Conservation (phyloP, 2,797 vertebrate species). For the Acestrorhynchus altus region DNA sequence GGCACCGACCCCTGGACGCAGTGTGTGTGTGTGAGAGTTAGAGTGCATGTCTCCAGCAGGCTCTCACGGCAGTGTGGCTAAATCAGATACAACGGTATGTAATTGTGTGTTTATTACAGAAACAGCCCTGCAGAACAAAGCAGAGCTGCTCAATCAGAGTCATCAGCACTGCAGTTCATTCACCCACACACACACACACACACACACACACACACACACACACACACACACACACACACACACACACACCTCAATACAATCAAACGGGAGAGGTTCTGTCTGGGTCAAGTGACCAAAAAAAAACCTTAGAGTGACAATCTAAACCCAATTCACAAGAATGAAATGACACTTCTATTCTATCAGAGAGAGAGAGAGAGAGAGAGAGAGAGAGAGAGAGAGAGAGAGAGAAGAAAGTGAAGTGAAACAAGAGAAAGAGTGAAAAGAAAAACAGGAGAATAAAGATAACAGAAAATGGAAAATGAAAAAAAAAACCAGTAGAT, state of each 20-base stretch:
- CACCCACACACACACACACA: neutral
- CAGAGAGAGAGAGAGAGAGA: neutral
- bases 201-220: slow-evolving; percentile 2
- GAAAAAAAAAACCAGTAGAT: neutral
- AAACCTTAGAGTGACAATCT: neutral
- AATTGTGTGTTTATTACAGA: slow-evolving; percentile 1
- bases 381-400: slow-evolving; percentile 9
- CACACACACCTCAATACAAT: neutral
- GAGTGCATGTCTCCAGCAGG: slow-evolving; percentile 65
- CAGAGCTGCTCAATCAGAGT: neutral
- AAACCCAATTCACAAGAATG: neutral
- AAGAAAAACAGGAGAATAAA: neutral
- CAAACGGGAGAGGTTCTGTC: neutral
- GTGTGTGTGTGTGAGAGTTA: slow-evolving; percentile 38
- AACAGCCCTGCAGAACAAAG: neutral
- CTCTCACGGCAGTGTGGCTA: neutral
- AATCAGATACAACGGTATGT: neutral
- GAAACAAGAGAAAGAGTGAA: neutral
- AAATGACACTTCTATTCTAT: slow-evolving; percentile 23
- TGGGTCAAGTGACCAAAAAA: neutral
- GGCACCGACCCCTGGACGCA: slow-evolving; percentile 49
- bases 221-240: neutral
- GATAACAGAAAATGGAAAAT: slow-evolving; percentile 37
- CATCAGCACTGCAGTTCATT: neutral
- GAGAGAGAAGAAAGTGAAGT: neutral